phyloP scores from a whole-genome alignment of 2,888 invertebrate species.

The Gisinianus flammeolus region DNA sequence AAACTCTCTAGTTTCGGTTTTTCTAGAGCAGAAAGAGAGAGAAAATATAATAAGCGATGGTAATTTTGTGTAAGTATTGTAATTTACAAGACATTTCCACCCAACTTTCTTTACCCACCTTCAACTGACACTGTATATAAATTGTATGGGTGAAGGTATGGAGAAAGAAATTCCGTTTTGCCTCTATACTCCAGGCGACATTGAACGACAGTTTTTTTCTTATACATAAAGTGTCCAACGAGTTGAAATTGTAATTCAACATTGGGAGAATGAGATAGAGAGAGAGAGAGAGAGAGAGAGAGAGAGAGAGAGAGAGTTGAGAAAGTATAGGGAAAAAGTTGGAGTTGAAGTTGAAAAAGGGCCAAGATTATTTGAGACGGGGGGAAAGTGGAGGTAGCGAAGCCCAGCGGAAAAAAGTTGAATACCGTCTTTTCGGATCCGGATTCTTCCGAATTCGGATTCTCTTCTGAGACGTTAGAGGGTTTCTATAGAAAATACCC shows the following conservation, averaged over 20 bases:
- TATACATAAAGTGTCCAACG: too few relatives aligned
- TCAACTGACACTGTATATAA: too few relatives aligned
- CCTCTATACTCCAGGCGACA: too few relatives aligned
- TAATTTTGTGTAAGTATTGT: not conserved
- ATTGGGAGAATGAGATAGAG: not conserved
- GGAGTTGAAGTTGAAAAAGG: too few relatives aligned
- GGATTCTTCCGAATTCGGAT: constrained; percentile 27
- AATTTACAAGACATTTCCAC: not conserved
- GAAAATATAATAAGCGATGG: not conserved
- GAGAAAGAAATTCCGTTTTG: too few relatives aligned
- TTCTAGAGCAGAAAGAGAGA: not conserved
- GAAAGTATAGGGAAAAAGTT: not conserved
- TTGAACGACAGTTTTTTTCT: too few relatives aligned
- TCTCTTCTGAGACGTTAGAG: constrained; percentile 54
- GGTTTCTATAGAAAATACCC: constrained; percentile 50
- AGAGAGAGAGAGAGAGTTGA: not conserved
- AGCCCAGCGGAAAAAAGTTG: constrained; percentile 34
- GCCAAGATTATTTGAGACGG: not conserved
- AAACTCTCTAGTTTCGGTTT: not conserved
- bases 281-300: not conserved
- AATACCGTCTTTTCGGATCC: constrained; percentile 16
- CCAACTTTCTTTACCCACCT: too few relatives aligned
- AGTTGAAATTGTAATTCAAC: not conserved
- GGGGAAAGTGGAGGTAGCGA: constrained; percentile 31
- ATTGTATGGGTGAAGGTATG: too few relatives aligned